Conservation (phyloP, 2,113 vertebrate species). For the Microtus montanus region DNA sequence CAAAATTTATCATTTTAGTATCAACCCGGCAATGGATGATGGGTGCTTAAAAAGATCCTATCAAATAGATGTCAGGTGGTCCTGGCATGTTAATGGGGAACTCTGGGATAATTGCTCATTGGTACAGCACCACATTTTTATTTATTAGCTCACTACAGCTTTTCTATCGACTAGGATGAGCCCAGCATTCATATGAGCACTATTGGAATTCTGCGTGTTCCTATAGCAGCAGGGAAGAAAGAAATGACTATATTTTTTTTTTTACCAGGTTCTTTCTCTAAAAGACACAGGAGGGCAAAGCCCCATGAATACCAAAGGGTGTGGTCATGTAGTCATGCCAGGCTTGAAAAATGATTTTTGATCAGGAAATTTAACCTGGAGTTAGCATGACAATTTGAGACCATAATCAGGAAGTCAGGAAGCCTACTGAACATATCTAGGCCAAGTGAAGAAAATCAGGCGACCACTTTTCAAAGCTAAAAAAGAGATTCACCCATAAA, state of each 20-base stretch:
- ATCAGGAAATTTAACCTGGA: neutral
- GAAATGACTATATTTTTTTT: neutral
- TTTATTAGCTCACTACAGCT: neutral
- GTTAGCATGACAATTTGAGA: neutral
- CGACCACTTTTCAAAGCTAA: neutral
- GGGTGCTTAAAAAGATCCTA: neutral
- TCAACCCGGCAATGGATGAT: neutral
- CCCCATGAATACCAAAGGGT: neutral
- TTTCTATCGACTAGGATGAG: neutral
- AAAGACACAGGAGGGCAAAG: neutral
- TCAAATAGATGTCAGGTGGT: neutral
- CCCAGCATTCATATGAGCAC: accelerated
- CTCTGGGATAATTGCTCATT: neutral
- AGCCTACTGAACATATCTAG: neutral
- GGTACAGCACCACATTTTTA: neutral
- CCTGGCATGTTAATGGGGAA: neutral
- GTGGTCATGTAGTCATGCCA: neutral
- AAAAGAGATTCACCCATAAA: neutral
- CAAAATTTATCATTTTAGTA: neutral
- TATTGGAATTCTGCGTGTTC: neutral
- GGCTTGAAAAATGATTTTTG: neutral
- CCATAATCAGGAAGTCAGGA: neutral
- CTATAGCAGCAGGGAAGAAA: neutral
- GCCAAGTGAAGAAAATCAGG: neutral
- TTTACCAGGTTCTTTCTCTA: neutral